These are phyloP conservation scores for Grammomys surdaster DNA, from an alignment of 2,113 vertebrate genomes.

Conservation along the genomic window DNA sequence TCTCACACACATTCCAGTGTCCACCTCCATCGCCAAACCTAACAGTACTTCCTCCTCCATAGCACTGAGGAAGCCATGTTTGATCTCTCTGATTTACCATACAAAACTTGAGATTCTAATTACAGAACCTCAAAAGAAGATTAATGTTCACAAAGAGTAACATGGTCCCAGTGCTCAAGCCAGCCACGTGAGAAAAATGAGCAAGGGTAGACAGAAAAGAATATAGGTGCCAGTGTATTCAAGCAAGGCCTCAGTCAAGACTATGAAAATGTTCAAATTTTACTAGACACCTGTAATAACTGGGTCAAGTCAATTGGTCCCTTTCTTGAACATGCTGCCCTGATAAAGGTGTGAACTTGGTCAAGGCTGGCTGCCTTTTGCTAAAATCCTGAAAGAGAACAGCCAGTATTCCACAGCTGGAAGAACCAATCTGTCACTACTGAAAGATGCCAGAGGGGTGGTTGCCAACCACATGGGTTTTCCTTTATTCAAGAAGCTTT, in stretches of 20 bases:
- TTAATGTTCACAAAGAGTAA: not conserved
- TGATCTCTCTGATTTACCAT: not conserved
- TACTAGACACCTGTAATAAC: not conserved
- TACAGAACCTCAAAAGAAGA: not conserved
- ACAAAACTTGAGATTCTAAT: not conserved
- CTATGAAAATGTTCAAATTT: not conserved
- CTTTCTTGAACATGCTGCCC: not conserved
- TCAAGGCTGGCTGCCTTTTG: not conserved
- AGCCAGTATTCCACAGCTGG: not conserved
- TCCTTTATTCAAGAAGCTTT: constrained; percentile 29
- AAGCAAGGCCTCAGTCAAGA: not conserved
- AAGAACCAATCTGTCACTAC: not conserved
- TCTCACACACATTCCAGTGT: not conserved
- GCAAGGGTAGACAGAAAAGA: not conserved
- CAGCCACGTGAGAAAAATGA: not conserved
- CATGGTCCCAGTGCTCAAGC: not conserved
- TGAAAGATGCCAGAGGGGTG: not conserved
- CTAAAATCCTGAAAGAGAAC: not conserved
- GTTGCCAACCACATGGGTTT: not conserved
- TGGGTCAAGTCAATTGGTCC: not conserved
- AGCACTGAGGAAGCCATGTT: not conserved
- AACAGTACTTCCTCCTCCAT: not conserved
- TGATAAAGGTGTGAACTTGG: not conserved
- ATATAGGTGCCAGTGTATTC: not conserved
- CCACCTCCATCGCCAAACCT: not conserved